phyloP scores from a whole-genome alignment of 2,888 invertebrate species.

The Ecdyonurus torrentis region DNA sequence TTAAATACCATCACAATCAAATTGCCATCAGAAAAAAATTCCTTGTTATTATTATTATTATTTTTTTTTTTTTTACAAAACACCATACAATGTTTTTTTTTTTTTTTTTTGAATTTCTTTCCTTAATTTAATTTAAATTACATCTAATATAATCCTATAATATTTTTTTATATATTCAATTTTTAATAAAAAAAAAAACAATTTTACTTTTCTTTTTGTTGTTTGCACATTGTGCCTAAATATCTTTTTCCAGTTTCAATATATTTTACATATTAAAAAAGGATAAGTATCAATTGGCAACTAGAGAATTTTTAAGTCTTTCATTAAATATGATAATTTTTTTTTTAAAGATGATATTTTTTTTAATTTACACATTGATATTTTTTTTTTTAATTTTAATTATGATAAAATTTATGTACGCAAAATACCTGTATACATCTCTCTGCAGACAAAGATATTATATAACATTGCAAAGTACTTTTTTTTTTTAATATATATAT shows the following conservation, averaged over 20 bases:
- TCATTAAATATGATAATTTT: background rate
- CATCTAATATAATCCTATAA: background rate
- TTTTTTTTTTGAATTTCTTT: no score
- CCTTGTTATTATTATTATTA: no score
- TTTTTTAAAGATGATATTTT: background rate
- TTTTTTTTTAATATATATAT: background rate
- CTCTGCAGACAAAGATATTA: background rate
- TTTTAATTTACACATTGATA: background rate
- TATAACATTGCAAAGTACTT: background rate
- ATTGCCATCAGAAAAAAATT: background rate
- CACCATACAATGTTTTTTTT: background rate
- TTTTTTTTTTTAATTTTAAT: background rate
- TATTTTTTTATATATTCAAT: background rate
- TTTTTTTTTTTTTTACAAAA: background rate
- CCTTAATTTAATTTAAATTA: no score
- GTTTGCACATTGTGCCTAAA: no score
- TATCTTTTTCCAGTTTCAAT: background rate
- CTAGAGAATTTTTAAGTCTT: slow-evolving; percentile 2
- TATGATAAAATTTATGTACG: background rate
- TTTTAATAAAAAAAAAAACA: background rate
- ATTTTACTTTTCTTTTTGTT: background rate
- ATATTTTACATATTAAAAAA: background rate
- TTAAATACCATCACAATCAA: background rate
- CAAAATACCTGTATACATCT: background rate
- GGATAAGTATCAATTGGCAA: background rate